A percentile compares a stretch with the other conserved stretches of the same genome.
These are phyloP conservation scores for Lampris megalopsis DNA, from an alignment of 2,113 vertebrate species.

Conservation along the genomic window DNA sequence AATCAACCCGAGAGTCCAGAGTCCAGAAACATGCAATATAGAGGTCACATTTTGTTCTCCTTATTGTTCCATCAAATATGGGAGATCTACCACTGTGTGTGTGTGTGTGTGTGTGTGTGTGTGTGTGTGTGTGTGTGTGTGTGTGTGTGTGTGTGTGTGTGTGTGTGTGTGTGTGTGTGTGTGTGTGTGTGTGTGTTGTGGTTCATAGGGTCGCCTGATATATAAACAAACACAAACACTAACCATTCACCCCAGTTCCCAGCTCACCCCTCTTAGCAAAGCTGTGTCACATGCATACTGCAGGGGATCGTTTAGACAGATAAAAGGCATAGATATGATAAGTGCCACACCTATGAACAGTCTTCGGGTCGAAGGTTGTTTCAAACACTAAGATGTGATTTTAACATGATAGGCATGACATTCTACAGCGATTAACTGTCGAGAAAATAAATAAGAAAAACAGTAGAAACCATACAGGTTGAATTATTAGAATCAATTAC, in stretches of 20 bases:
- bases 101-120: conserved; percentile 9
- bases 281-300: conserved; percentile 15
- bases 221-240: conserved; percentile 36
- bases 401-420: neutral
- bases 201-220: conserved; percentile 5
- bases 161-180: neutral
- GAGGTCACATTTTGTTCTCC: conserved; percentile 1
- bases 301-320: conserved; percentile 23
- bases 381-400: neutral
- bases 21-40: conserved; percentile 35
- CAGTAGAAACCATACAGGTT: no score
- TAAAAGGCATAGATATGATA: conserved; percentile 1
- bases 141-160: conserved; percentile 10
- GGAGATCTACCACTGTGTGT: conserved; percentile 26
- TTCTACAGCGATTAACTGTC: no score
- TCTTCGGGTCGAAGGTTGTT: conserved; percentile 4
- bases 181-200: no score
- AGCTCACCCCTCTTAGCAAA: conserved; percentile 16
- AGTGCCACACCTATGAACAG: conserved; percentile 29
- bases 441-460: no score
- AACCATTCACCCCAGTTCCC: neutral
- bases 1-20: conserved; percentile 1
- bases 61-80: conserved; percentile 30
- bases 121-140: conserved; percentile 9
- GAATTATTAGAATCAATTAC: no score